These are phyloP conservation scores for Manduca sexta DNA, from an alignment of 1,140 invertebrate species.

Conservation along the genomic window DNA sequence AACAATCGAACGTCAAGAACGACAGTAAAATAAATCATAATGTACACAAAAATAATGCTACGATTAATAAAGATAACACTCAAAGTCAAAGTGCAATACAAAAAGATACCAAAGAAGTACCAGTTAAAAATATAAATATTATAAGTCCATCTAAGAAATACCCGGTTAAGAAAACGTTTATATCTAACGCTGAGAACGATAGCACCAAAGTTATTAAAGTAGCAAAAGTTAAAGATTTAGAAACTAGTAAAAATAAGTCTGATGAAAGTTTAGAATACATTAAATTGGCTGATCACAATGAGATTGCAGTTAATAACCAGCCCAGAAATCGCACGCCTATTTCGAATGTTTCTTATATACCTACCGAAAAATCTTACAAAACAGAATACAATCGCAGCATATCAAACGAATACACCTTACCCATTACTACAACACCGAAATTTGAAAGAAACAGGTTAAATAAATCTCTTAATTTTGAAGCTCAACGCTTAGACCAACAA, in stretches of 20 bases:
- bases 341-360: conserved; percentile 59
- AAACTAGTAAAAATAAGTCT: conserved; percentile 60
- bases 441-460: conserved; percentile 70
- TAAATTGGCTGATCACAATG: conserved; percentile 63
- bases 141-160: conserved; percentile 69
- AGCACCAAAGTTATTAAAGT: conserved; percentile 60
- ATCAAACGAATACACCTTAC: conserved; percentile 51
- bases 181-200: conserved; percentile 53
- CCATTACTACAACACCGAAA: conserved; percentile 49
- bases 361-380: conserved; percentile 49
- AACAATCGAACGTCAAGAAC: not conserved
- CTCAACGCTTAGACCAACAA: conserved; percentile 65
- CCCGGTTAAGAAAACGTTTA: conserved; percentile 54
- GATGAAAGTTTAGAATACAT: conserved; percentile 69
- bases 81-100: conserved; percentile 58
- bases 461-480: conserved; percentile 66
- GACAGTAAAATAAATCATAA: conserved; percentile 22
- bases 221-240: conserved; percentile 65
- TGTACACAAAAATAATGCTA: conserved; percentile 32
- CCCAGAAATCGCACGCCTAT: conserved; percentile 68
- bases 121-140: conserved; percentile 55
- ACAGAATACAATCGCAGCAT: conserved; percentile 49
- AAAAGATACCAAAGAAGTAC: conserved; percentile 62
- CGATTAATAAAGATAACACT: conserved; percentile 48
- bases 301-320: conserved; percentile 69